Percentiles rank a stretch among this genome's conserved stretches.
Evolutionary conservation across 2,888 invertebrate genomes (phyloP).

Genomic region (Ferdinandea cuprea): DNA sequence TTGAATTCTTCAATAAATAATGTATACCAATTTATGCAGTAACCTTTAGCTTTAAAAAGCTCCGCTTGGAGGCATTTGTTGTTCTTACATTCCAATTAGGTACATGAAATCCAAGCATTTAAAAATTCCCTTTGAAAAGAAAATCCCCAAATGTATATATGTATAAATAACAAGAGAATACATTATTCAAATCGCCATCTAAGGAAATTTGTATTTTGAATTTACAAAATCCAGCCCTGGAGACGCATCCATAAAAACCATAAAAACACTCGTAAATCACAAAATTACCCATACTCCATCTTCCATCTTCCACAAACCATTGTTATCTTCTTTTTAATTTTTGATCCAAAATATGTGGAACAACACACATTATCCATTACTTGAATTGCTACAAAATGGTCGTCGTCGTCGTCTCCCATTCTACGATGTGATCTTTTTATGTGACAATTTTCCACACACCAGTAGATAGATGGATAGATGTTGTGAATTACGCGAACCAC

Average conservation of each 20-base stretch:
- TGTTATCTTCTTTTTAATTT: not conserved
- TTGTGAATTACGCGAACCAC: constrained; percentile 28
- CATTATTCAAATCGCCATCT: not conserved
- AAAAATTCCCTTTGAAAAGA: too few relatives aligned
- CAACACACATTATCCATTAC: too few relatives aligned
- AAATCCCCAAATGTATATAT: too few relatives aligned
- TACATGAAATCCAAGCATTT: too few relatives aligned
- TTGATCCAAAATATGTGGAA: not conserved
- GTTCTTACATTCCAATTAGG: too few relatives aligned
- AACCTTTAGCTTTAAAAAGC: too few relatives aligned
- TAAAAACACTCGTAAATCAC: not conserved
- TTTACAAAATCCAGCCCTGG: not conserved
- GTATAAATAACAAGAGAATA: too few relatives aligned
- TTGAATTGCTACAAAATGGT: too few relatives aligned
- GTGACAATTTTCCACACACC: constrained; percentile 1
- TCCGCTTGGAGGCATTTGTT: too few relatives aligned
- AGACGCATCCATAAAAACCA: not conserved
- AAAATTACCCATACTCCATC: not conserved
- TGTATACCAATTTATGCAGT: too few relatives aligned
- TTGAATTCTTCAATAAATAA: too few relatives aligned
- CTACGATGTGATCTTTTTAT: constrained; percentile 12
- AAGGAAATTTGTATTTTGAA: not conserved
- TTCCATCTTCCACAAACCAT: not conserved
- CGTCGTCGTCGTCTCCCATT: not conserved
- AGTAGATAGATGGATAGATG: not conserved